Base-by-base conservation (phyloP, 1,140 invertebrate species). In the Scaptodrosophila lebanonensis region DNA sequence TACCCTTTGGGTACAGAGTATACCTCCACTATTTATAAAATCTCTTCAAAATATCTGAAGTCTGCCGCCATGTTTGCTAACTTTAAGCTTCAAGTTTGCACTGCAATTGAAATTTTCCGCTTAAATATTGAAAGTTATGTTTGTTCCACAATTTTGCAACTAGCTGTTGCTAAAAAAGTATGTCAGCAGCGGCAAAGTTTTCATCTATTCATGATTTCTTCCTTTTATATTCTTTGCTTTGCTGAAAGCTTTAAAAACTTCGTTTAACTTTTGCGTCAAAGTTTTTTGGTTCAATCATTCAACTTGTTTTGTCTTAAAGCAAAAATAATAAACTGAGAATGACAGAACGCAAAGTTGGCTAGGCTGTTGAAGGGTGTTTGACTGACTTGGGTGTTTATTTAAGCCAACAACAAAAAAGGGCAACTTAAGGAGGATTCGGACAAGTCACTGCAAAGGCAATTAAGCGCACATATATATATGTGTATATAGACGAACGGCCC, bases 211-310 rank as follows among this genome's bases (percentile, higher is more conserved):
- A 17, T 44, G 42, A 7, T 20, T 15, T 11, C 30, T 40, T 47
- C 35, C 15, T 30, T 53, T 43, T 9, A 13, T 35, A 25, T 52
- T 52, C 49, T 29, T 16, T 48, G 33, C 27, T 18, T 47, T n/a
- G 13, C 9, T 18, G 36, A 45, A 51, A 29, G 27, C 47, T 32
- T 44, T 9, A 57, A 60, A 65, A 79, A 79, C 68, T 73, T 72
- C 47, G 32, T 49, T 54, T 35, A 72, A 65, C 63, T 77, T 65
- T 64, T 64, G 50, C 36, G 44, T 6, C 12, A 22, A 58, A 73
- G 72, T 50, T 77, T 79, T 77, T 53, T 17, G 56, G 51, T 58
- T 68, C 59, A 60, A 61, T 79, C 73, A 77, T 79, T 72, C 56
- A 51, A 45, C 50, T 47, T 54, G 49, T 49, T 39, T 52, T 59